Evolutionary conservation across 2,888 invertebrate genomes (phyloP), one percentile per base, ranked within the genome.

Genomic region (Agapostemon virescens): DNA sequence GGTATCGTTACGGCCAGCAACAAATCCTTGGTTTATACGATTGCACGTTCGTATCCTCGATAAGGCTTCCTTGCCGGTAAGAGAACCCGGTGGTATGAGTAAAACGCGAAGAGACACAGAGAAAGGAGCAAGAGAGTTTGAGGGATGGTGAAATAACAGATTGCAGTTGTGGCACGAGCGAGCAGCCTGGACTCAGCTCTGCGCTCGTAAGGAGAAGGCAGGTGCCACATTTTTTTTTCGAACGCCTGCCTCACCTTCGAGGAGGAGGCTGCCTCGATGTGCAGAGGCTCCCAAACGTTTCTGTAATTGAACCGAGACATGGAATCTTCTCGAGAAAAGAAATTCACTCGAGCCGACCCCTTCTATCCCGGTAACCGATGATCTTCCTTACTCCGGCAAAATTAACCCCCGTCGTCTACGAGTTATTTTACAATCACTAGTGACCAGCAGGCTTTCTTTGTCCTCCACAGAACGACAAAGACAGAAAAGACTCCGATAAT

Each of bases 221-320:
- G 91, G 91, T 91, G 91, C 88, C 88, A 88, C 88, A 87, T 88
- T 89, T 88, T 90, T 90, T 90, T 87, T 85, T 79, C 84, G 81
- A 85, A 85, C 81, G 81, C 84, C 86, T 85, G 85, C 83, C 83
- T 87, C 85, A 85, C 83, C 86, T 78, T 82, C 83, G 81, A 83
- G 84, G 81, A 83, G 84, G 86, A 87, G 82, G 84, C 82, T 86
- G 84, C 76, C 76, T 76, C 77, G 73, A 45, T 70, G 79, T 55
- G 74, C 85, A 87, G 88, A 85, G 88, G 83, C 86, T 88, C 88
- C 86, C 87, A 86, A 88, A 88, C 80, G 33, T 76, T 76, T 74
- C 70, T 73, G 36, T 61, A 40, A 74, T 71, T 73, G 81, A 66
- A 33, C 52, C 66, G 69, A 55, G 72, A 79, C 49, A 40, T 69